Base-by-base conservation (phyloP, 2,797 vertebrate species). In the Lates japonicus region DNA sequence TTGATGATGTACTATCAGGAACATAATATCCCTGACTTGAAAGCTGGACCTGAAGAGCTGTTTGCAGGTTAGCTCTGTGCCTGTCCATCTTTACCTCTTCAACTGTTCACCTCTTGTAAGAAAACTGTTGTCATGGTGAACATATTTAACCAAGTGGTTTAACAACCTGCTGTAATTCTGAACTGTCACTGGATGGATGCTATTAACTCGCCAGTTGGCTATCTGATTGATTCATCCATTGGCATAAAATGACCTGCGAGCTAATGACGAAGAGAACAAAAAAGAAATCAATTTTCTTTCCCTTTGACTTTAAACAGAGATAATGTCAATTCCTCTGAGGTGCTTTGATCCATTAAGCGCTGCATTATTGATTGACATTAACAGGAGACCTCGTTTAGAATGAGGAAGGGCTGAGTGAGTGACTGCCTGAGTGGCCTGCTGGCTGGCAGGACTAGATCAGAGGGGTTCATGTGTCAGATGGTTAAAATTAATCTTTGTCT, bases 351-450 rank as follows among this genome's bases (percentile, higher is more conserved):
- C 87, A 94, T 94, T 94, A 94, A 93, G 92, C 69, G 51, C 78
- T 89, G 87, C 87, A 93, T 94, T 95, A 95, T 95, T 95, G 94
- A 95, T 92, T 92, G 86, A 91, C 85, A 92, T 93, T 94, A 94
- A 91, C 88, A 80, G 86, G 82, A 59, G 75, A 51, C 49, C 80
- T 92, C 76, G 79, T 92, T 93, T 85, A 85, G 85, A 90, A 85
- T 90, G 85, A 87, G 79, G 83, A 87, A 83, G 64, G 51, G 64
- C 74, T 41, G 48, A 29, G 74, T 46, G 69, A 60, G 39, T 41
- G 41, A 44, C 46, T 82, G 78, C 29, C 64, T 65, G 48, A 77
- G 25, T 51, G 57, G 57, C 70, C 51, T 33, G 35, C 49, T 64
- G 67, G 61, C 68, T 75, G 66, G 58, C 62, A 37, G 61, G 69